Base-by-base conservation (phyloP, 2,888 invertebrate genomes). In the Leptinotarsa peninsularis region DNA sequence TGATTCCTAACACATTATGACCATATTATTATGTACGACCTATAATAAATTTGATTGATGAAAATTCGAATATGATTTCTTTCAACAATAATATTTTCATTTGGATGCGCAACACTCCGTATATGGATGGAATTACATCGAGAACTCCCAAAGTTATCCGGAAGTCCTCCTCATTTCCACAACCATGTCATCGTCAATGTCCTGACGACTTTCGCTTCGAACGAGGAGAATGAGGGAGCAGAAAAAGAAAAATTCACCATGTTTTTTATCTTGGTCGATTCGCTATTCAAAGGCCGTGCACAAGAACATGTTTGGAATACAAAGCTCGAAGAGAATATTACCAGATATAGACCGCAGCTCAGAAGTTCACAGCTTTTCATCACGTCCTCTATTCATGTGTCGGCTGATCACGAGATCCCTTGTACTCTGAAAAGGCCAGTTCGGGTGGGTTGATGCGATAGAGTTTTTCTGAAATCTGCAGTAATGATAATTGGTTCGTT, bases 261-360 rank as follows among this genome's bases (percentile, higher is more conserved):
- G 82, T 81, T 82, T 83, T 50, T 82, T 82, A 83, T 82, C 80
- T 80, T 66, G 77, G 74, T 78, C 79, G 82, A 83, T 83, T 83
- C 81, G 73, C 83, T 81, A 84, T 84, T 84, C 84, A 84, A 82
- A 84, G 80, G 77, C 81, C 82, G 82, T 83, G 82, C 82, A 78
- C 73, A 79, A 77, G 82, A 78, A 83, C 82, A 83, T 81, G 82
- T 82, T 82, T 80, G 79, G 83, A 82, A 83, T 83, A 82, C 79
- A 79, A 79, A 79, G 78, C 77, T 17, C 76, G 77, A 78, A 80
- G 78, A 79, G 80, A 83, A 83, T 83, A 84, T 83, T 82, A 82
- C 84, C 83, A 83, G 82, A 82, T 83, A 83, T 82, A 82, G 82
- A 81, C 80, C 81, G 77, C 79, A 75, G 77, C 78, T 78, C 71